phyloP scores from a whole-genome alignment of 2,113 vertebrate species.

The Uria aalge region DNA sequence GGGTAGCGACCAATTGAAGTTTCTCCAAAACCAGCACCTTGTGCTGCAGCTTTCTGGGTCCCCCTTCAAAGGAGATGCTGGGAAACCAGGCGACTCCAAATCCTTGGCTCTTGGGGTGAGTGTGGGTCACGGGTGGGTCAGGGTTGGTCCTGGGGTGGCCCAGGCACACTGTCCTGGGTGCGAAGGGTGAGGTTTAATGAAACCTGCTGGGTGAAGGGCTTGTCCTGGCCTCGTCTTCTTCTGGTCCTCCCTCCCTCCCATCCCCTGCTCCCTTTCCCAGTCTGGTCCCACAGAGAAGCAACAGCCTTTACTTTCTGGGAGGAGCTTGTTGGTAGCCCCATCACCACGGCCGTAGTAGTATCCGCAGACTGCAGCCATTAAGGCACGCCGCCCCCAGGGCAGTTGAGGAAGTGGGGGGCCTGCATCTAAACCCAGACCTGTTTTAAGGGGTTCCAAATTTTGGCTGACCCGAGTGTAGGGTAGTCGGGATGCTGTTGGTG shows the following conservation, averaged over 20 bases:
- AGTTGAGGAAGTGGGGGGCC: background rate
- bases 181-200: fast-evolving
- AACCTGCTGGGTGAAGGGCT: background rate
- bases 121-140: background rate
- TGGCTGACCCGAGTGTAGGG: background rate
- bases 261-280: background rate
- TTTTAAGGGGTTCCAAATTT: background rate
- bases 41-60: background rate
- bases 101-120: background rate
- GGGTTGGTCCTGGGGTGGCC: background rate
- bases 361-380: background rate
- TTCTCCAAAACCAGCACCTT: background rate
- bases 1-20: fast-evolving
- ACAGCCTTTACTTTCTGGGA: background rate
- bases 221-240: background rate
- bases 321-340: background rate
- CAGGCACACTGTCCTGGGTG: background rate
- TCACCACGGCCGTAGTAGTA: fast-evolving
- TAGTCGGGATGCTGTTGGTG: fast-evolving
- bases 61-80: background rate
- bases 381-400: background rate
- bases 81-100: background rate
- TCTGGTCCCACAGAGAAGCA: background rate
- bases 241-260: background rate
- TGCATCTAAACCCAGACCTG: background rate